Evolutionary conservation across 2,797 vertebrate genomes (phyloP), one percentile per base, ranked within the genome.

Genomic region (Paedocypris micromegethes): DNA sequence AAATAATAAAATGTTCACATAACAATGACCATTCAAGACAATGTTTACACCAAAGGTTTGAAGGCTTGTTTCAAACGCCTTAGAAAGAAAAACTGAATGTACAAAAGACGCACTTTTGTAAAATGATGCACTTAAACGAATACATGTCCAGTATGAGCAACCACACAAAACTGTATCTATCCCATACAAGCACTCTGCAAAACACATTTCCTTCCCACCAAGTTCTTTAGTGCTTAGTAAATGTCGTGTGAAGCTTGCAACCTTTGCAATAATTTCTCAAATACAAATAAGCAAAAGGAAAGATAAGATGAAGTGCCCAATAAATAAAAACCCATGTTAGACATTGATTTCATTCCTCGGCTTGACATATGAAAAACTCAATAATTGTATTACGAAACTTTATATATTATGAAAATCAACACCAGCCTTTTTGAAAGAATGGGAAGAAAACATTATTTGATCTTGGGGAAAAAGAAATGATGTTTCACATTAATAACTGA

Each of bases 71-170:
- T 50, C 51, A 68, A 23, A 74, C 76, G 89, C 91, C 90, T 93
- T 93, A 92, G 90, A 86, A 91, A 87, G 89, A 88, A 42, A 83
- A 91, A 88, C 87, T 95, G 94, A 97, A 97, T 97, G 94, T 97
- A 94, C 90, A 74, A 90, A 85, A 87, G 86, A 88, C 85, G 23
- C 23, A 23, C 23, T 23, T 23, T 23, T 23, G 23, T 23, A 23
- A 23, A 23, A 83, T 83, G 85, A 89, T 90, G 87, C 86, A 92
- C 89, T 92, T 91, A 89, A 87, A 65, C 45, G 65, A 39, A 54
- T 61, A 54, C 55, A 48, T 57, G 46, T 51, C 61, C 38, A 56
- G 50, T 55, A 63, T 56, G 40, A 42, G 55, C 38, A 23, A 23
- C 23, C 23, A 23, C 23, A 23, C 66, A 51, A 5, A n/a, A 45